Evolutionary conservation across 2,797 vertebrate genomes (phyloP), one percentile per base, ranked within the genome.

Genomic region (Catharus ustulatus): DNA sequence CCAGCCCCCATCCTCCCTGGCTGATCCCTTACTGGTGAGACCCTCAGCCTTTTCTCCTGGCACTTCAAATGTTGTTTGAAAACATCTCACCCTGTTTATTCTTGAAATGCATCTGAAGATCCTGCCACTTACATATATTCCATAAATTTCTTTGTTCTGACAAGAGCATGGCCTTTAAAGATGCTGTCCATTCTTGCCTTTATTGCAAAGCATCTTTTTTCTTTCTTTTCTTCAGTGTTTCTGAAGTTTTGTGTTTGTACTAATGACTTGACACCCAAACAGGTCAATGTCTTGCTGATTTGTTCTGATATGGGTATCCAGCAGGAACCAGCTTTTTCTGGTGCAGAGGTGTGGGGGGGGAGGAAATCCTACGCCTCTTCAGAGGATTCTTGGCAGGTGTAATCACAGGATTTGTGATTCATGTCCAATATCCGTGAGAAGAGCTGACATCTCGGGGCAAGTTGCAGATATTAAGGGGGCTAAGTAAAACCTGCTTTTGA

Each of bases 401-500:
- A 93, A 94, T 94, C 93, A 92, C 93, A 94, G 85, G 85, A 89
- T 94, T 91, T 94, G 83, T 96, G 87, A 93, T 96, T 96, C 80
- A 88, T 93, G 93, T 92, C 82, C 66, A 81, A 69, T 86, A 52
- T 52, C 42, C 7, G 11, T 80, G 91, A 84, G 87, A 90, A 76
- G 74, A 91, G 87, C 80, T 88, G 91, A 79, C 85, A 58, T 84
- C 63, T 76, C 71, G 73, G 87, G 93, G 90, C 93, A 82, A 88
- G 59, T 57, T 87, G 57, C 87, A 78, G 77, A 67, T 96, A 90
- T 64, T 94, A 84, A 88, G 42, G 54, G 71, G 80, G 64, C 61
- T 88, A 64, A 96, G 48, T 77, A 94, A 95, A 90, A 76, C 59
- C 67, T 51, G 34, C 74, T 61, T 94, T 84, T 95, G 71, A 84